Evolutionary conservation across 2,888 invertebrate species (phyloP), one percentile per base, ranked within the genome.

Genomic region (Diabrotica balteata): DNA sequence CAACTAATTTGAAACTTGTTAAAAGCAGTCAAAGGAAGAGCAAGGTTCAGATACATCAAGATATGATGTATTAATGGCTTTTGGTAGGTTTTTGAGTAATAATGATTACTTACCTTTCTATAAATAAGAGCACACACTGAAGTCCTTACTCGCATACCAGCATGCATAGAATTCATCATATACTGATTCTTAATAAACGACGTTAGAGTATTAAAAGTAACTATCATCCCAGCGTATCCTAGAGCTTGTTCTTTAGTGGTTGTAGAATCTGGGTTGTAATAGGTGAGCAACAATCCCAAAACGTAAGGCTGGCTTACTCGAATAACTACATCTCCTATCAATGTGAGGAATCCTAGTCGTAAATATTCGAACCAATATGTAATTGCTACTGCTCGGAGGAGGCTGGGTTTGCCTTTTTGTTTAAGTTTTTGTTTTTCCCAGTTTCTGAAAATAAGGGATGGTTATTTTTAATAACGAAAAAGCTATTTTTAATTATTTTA

Each of bases 101-200:
- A 32, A 32, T 4, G 4, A 32, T 32, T 32, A 75, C 78, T 77
- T 82, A 93, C 94, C 89, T 95, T 95, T 84, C 93, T 89, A 80
- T 93, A 94, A 63, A 95, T 88, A 8, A 95, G 85, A 2, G 93
- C 91, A 79, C 93, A 93, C 59, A 91, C 90, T 0, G 94, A 92
- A 2, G 93, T 89, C 73, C 94, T 87, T 66, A 93, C 88, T 83
- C 90, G 88, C 89, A 93, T 91, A 42, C 94, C 94, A 46, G 91
- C 87, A 77, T 92, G 90, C 76, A 89, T 89, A 8, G 89, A 89
- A 62, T 88, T 87, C 76, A 88, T 88, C 42, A 89, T 85, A 52
- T 88, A 86, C 78, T 91, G 90, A 80, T 90, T 90, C 76, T 88
- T 86, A 22, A 88, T 84, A 74, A 90, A 84, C 5, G 87, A 88